Evolutionary conservation across 2,888 invertebrate genomes (phyloP).

Genomic region (Parnassius glacialis): DNA sequence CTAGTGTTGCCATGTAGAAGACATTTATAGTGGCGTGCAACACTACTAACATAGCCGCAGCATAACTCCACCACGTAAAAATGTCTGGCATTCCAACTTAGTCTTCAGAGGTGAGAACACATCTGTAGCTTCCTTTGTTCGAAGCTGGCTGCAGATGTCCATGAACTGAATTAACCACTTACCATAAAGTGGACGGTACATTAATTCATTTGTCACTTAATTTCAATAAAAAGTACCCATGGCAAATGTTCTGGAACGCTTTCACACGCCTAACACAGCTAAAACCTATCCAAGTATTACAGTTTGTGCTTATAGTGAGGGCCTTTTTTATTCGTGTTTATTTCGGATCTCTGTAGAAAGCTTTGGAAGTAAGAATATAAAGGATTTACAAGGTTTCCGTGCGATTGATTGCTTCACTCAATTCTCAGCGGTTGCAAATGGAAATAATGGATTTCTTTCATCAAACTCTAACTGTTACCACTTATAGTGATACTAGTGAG

Average conservation of each 20-base stretch:
- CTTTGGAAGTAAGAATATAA: slow-evolving; percentile 16
- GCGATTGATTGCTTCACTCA: slow-evolving; percentile 26
- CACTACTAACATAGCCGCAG: too few relatives aligned
- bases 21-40: too few relatives aligned
- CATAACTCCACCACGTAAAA: too few relatives aligned
- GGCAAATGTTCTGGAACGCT: neutral
- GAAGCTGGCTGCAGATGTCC: too few relatives aligned
- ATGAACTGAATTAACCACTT: too few relatives aligned
- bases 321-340: slow-evolving; percentile 18
- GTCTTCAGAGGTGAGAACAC: too few relatives aligned
- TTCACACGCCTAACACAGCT: neutral
- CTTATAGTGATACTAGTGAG: neutral
- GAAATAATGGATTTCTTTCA: slow-evolving; percentile 24
- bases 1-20: too few relatives aligned
- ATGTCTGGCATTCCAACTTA: too few relatives aligned
- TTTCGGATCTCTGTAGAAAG: slow-evolving; percentile 18
- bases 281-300: slow-evolving; percentile 9
- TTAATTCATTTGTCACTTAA: too few relatives aligned
- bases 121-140: too few relatives aligned
- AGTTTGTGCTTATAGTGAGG: slow-evolving; percentile 4
- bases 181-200: too few relatives aligned
- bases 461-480: slow-evolving; percentile 2
- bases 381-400: slow-evolving; percentile 19
- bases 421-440: slow-evolving; percentile 14
- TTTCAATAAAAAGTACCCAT: too few relatives aligned